A percentile compares a stretch with the other conserved stretches of the same genome.
phyloP scores from a whole-genome alignment of 2,113 vertebrate genomes.

The Tautogolabrus adspersus region DNA sequence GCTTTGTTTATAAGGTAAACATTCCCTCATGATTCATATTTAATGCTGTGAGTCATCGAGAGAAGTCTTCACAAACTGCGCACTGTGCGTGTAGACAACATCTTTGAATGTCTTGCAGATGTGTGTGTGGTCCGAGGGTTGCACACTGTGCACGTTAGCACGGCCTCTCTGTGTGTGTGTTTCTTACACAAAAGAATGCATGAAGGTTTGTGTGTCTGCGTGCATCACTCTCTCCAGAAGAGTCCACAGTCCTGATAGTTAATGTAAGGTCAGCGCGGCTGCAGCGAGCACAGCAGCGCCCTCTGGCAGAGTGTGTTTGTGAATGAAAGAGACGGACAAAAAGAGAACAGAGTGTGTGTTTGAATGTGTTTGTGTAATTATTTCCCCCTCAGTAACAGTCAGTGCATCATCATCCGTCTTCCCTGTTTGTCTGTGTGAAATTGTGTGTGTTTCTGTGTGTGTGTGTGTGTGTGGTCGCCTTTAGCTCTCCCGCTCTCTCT shows the following conservation, averaged over 20 bases:
- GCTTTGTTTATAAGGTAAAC: no score
- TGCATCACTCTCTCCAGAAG: not conserved
- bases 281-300: constrained; percentile 4
- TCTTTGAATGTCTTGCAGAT: no score
- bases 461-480: no score
- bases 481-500: no score
- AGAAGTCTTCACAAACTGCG: no score
- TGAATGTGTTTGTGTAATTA: constrained; percentile 39
- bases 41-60: no score
- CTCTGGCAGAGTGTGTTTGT: constrained; percentile 28
- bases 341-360: constrained; percentile 21
- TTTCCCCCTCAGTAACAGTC: constrained; percentile 11
- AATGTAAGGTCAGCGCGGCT: constrained; percentile 9
- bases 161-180: not conserved
- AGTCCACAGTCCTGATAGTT: not conserved
- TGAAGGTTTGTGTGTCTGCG: not conserved
- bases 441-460: constrained; percentile 1
- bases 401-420: not conserved
- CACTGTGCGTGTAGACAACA: not conserved
- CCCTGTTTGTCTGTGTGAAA: not conserved
- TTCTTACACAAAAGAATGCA: not conserved
- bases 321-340: constrained; percentile 6
- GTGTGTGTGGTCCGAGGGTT: not conserved
- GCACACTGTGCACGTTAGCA: not conserved
- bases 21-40: no score